A percentile compares a stretch with the other conserved stretches of the same genome.
These are phyloP conservation scores for Salvator merianae DNA, from an alignment of 2,113 vertebrate genomes.

Conservation along the genomic window DNA sequence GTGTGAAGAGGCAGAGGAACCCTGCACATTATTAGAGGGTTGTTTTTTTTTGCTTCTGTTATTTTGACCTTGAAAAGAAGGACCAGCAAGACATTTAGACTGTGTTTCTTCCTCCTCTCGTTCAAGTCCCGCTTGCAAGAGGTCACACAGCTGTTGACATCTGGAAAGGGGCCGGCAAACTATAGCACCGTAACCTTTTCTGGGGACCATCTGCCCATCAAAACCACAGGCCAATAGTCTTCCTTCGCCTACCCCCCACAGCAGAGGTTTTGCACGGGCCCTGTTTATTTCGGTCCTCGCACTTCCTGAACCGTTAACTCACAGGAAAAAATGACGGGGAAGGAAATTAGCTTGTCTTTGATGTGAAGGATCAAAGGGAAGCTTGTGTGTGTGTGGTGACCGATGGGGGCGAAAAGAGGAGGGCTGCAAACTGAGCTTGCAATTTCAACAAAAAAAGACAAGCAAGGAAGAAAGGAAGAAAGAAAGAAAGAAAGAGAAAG, in stretches of 20 bases:
- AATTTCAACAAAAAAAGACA: background rate
- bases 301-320: background rate
- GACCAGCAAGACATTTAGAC: no score
- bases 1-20: background rate
- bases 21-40: background rate
- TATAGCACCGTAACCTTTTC: no score
- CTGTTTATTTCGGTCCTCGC: background rate
- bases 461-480: background rate
- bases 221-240: background rate
- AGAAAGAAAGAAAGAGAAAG: background rate
- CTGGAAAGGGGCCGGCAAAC: background rate
- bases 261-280: background rate
- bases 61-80: background rate
- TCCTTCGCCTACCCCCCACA: background rate
- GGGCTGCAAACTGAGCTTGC: background rate
- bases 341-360: constrained; percentile 4
- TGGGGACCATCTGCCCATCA: background rate
- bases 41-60: background rate
- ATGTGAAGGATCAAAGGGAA: constrained; percentile 18
- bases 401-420: background rate
- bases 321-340: background rate
- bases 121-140: background rate
- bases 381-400: background rate
- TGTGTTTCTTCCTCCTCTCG: no score
- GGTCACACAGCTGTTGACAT: no score